Percentiles rank a stretch among this genome's conserved stretches.
phyloP scores from a whole-genome alignment of 2,797 vertebrate species.

The Rhabdophis nuchalis region DNA sequence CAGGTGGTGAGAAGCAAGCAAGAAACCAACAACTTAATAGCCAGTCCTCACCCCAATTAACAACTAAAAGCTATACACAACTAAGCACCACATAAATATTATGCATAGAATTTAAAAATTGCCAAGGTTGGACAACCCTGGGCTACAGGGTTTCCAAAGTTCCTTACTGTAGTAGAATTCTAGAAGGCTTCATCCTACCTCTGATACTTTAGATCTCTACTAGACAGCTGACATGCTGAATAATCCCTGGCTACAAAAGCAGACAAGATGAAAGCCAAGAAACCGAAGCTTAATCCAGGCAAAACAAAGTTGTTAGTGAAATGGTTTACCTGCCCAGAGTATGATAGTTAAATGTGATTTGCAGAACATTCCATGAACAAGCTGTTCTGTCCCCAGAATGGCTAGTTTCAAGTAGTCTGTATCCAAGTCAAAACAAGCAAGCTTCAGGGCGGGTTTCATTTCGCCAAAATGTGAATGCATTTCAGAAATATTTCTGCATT shows the following conservation, averaged over 20 bases:
- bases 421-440: background rate
- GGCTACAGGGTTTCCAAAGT: background rate
- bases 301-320: background rate
- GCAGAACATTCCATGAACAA: background rate
- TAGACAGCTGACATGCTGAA: background rate
- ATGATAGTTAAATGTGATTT: background rate
- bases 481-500: background rate
- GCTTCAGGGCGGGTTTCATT: background rate
- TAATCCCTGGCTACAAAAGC: background rate
- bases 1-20: no score
- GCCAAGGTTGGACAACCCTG: background rate
- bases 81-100: no score
- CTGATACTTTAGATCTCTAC: background rate
- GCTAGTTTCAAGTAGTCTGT: background rate
- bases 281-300: background rate
- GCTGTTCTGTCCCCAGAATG: background rate
- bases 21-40: no score
- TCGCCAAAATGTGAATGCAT: background rate
- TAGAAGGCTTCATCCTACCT: background rate
- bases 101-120: no score
- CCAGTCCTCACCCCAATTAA: no score
- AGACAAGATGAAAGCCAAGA: background rate
- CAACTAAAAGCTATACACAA: no score
- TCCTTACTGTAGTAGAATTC: background rate
- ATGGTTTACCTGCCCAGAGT: background rate